These are phyloP conservation scores for Hesperia comma DNA, from an alignment of 2,888 invertebrate genomes.

Conservation along the genomic window DNA sequence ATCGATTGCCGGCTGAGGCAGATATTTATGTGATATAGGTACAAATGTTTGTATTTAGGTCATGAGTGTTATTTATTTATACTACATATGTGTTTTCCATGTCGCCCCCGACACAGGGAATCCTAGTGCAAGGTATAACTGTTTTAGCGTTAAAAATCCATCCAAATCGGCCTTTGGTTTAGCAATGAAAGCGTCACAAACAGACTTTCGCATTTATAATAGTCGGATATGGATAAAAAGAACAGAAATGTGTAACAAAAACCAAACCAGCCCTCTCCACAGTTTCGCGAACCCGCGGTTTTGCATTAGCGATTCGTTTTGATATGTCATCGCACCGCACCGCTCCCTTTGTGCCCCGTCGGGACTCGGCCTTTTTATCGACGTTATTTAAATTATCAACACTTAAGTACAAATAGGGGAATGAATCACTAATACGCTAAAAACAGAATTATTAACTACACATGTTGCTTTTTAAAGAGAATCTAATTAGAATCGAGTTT, in stretches of 20 bases:
- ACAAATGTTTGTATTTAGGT: no score
- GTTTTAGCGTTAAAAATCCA: no score
- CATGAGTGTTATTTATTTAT: no score
- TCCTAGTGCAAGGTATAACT: no score
- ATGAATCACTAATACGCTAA: conserved; percentile 24
- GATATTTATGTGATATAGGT: no score
- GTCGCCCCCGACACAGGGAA: no score
- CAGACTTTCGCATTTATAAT: no score
- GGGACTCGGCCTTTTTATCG: conserved; percentile 61
- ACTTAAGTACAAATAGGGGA: conserved; percentile 48
- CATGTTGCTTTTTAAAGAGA: conserved; percentile 23
- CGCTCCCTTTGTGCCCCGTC: conserved; percentile 63
- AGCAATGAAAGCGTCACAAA: no score
- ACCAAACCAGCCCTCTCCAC: conserved; percentile 6
- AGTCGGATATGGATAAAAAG: no score
- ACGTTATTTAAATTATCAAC: conserved; percentile 70
- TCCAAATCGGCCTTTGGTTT: no score
- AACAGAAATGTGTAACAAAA: background rate
- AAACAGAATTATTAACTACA: conserved; percentile 17
- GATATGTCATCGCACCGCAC: conserved; percentile 73
- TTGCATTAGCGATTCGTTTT: conserved; percentile 78
- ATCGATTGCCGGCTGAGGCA: no score
- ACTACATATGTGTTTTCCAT: no score
- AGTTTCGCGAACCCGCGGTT: conserved; percentile 41
- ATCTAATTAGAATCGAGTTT: conserved; percentile 9